phyloP scores from a whole-genome alignment of 2,888 invertebrate genomes.

The Panopea generosa region DNA sequence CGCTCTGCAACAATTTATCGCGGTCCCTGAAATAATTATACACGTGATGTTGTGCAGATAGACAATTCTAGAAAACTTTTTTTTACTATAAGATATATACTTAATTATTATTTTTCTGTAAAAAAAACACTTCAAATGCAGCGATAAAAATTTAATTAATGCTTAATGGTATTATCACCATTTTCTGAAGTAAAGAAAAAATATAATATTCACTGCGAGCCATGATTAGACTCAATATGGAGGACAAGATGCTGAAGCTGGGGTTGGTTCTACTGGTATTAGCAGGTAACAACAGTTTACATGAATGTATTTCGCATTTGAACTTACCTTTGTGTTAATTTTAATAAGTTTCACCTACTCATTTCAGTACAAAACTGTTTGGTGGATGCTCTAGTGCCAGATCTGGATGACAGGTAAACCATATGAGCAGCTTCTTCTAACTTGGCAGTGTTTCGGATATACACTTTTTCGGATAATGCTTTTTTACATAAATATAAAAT shows the following conservation, averaged over 20 bases:
- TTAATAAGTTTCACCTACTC: not conserved
- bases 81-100: no score
- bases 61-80: no score
- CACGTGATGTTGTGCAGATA: no score
- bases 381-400: not conserved
- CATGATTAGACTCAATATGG: constrained; percentile 22
- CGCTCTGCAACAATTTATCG: no score
- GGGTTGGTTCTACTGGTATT: constrained; percentile 1
- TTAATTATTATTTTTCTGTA: no score
- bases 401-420: constrained; percentile 5
- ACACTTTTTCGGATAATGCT: not conserved
- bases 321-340: constrained; percentile 56
- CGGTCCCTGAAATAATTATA: no score
- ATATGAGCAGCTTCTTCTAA: not conserved
- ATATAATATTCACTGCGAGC: no score
- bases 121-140: no score
- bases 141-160: no score
- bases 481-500: no score
- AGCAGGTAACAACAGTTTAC: constrained; percentile 2
- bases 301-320: not conserved
- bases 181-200: no score
- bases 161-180: no score
- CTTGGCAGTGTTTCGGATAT: constrained; percentile 1
- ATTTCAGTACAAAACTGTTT: not conserved
- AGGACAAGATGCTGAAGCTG: constrained; percentile 31